These are phyloP conservation scores for Eclectus roratus DNA, from an alignment of 2,113 vertebrate genomes.

Conservation along the genomic window DNA sequence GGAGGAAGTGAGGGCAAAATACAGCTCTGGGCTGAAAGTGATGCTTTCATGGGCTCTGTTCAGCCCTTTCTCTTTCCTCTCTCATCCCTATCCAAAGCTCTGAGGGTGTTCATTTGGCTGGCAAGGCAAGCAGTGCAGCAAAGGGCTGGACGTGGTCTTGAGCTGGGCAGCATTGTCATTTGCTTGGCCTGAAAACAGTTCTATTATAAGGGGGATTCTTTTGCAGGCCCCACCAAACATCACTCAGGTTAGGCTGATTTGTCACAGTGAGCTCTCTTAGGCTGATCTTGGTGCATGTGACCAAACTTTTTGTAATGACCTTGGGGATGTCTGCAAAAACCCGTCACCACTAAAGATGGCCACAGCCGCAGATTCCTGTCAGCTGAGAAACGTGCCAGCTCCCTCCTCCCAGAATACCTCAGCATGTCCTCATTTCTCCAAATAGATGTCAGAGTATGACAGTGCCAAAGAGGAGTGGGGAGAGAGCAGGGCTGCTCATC, in stretches of 20 bases:
- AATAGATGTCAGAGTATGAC: constrained; percentile 25
- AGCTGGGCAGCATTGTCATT: neutral
- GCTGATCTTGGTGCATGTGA: neutral
- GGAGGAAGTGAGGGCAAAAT: neutral
- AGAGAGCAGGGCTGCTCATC: neutral
- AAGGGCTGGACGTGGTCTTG: neutral
- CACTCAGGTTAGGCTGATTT: neutral
- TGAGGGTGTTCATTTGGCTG: neutral
- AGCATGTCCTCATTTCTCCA: constrained; percentile 9
- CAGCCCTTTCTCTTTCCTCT: neutral
- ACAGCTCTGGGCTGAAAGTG: neutral
- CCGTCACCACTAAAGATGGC: neutral
- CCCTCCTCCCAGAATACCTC: neutral
- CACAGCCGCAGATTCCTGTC: neutral
- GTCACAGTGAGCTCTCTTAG: neutral
- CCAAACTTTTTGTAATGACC: neutral
- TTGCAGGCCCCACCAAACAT: neutral
- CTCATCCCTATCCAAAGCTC: neutral
- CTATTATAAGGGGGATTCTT: neutral
- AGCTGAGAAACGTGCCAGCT: neutral
- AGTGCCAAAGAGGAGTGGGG: neutral
- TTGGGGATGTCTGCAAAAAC: neutral
- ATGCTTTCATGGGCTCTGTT: neutral
- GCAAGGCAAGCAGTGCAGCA: neutral
- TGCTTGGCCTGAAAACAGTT: neutral